A percentile compares a stretch with the other conserved stretches of the same genome.
Conservation (phyloP, 64 coral and sea anemone genomes). For the Montipora capricornis region DNA sequence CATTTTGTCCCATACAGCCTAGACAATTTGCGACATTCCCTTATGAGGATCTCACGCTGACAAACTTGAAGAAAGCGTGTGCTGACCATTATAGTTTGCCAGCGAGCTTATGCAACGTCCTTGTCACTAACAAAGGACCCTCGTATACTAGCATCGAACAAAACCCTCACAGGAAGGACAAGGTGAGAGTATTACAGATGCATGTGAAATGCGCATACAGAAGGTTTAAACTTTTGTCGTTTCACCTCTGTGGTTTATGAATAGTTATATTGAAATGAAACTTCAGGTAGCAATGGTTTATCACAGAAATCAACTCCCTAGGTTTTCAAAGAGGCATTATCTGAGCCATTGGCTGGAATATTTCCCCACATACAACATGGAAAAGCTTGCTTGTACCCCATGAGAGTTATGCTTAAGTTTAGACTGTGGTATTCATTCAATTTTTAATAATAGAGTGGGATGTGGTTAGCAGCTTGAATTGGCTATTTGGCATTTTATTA, state of each 20-base stretch:
- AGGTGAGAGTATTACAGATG: not conserved
- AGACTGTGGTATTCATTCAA: no score
- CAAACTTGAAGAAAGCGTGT: no score
- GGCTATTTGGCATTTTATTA: no score
- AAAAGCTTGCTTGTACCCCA: no score
- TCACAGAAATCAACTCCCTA: constrained; percentile 1
- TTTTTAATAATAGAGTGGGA: no score
- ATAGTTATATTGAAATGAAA: not conserved
- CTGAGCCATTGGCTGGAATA: no score
- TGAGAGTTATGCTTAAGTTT: no score
- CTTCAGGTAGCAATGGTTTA: not conserved
- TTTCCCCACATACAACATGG: no score
- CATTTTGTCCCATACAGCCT: not conserved
- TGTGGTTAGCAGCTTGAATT: no score
- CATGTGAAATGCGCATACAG: not conserved
- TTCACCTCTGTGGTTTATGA: not conserved
- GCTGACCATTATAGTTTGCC: not conserved
- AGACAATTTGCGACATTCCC: no score
- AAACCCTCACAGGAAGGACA: constrained; percentile 64
- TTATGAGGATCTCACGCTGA: no score
- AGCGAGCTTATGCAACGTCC: constrained; percentile 46
- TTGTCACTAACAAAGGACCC: constrained; percentile 78
- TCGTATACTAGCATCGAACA: constrained; percentile 44
- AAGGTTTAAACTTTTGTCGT: no score
- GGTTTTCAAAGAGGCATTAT: not conserved